Base-by-base conservation (phyloP, 2,888 invertebrate species). In the Yponomeuta cagnagella region DNA sequence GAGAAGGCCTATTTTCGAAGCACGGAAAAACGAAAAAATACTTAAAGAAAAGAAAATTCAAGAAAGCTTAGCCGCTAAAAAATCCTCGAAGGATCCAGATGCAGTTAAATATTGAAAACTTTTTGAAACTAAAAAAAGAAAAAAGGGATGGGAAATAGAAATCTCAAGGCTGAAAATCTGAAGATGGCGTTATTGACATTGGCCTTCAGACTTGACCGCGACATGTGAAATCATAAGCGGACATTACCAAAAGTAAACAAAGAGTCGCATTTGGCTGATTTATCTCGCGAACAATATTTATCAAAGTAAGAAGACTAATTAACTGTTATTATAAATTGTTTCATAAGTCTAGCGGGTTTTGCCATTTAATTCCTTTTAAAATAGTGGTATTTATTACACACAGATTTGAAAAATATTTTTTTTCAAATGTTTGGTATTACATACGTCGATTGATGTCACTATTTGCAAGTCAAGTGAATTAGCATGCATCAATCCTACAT, bases 111-210 rank as follows among this genome's bases (percentile, higher is more conserved):
- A 2, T 37, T 37, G 6, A 43, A 43, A 8, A 43, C 43, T 43
- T 43, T 58, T 52, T 52, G 10, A 52, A 3, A 12, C 52, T 52
- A 8, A 52, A 52, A 52, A 52, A 52, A 71, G 73, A 70, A 73
- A 63, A 58, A 66, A 58, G 64, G 23, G 64, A 67, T 70, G 70
- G 70, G 70, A 69, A 69, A 68, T 72, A 63, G 68, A 48, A 71
- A 68, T 69, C 64, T 71, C 71, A 69, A 58, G 52, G 52, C 52
- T 58, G 15, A 58, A 58, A 23, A 15, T 33, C 5, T 33, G 33
- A 33, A 33, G 33, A 58, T 58, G 52, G 52, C 52, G 83, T 81
- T 76, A 80, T 77, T 84, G 89, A 87, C 90, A 90, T 90, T 91
- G 90, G 85, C 89, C 89, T 89, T 84, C 77, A 76, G 10, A 10